A percentile compares a stretch with the other conserved stretches of the same genome.
Conservation (phyloP, 2,797 vertebrate species). For the Taenioides sp. region DNA sequence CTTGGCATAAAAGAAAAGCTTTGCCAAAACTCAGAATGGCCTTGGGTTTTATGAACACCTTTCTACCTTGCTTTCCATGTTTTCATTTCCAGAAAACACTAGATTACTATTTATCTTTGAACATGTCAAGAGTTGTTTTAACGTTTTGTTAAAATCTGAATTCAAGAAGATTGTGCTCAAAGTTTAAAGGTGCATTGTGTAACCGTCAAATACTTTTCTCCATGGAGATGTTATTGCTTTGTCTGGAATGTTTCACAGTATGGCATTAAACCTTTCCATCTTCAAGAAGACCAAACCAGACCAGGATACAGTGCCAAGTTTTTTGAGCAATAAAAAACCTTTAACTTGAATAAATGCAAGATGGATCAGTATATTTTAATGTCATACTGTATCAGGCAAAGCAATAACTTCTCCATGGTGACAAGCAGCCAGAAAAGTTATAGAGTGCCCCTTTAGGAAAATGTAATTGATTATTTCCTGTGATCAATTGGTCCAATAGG, state of each 20-base stretch:
- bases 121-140: background rate
- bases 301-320: too few relatives aligned
- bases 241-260: too few relatives aligned
- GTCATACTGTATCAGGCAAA: background rate
- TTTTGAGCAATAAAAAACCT: too few relatives aligned
- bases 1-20: background rate
- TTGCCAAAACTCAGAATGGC: slow-evolving; percentile 16
- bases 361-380: background rate
- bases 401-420: background rate
- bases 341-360: background rate
- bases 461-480: background rate
- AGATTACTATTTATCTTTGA: background rate
- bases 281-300: too few relatives aligned
- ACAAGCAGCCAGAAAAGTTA: background rate
- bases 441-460: background rate
- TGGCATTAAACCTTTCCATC: too few relatives aligned
- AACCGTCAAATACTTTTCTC: too few relatives aligned
- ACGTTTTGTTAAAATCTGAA: background rate
- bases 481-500: background rate
- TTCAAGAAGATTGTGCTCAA: too few relatives aligned
- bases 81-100: background rate
- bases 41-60: slow-evolving; percentile 8
- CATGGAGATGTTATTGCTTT: too few relatives aligned
- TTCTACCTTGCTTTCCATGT: background rate
- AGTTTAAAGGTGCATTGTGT: too few relatives aligned